A percentile compares a stretch with the other conserved stretches of the same genome.
phyloP scores from a whole-genome alignment of 2,113 vertebrate species.

The Cryptomyrus ogoouensis region DNA sequence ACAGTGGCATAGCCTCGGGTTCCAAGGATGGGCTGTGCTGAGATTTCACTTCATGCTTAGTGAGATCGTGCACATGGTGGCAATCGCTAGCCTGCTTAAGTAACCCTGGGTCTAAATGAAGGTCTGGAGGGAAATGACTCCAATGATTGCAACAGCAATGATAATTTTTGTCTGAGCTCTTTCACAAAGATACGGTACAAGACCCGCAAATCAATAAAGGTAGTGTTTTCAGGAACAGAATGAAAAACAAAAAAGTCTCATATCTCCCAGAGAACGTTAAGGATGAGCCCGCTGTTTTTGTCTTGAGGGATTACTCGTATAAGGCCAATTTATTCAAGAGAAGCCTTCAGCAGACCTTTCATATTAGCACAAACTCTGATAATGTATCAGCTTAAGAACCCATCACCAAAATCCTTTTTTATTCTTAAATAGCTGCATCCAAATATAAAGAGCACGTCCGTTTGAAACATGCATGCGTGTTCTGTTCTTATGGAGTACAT shows the following conservation, averaged over 20 bases:
- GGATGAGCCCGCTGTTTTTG: neutral
- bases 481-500: neutral
- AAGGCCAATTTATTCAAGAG: slow-evolving; percentile 24
- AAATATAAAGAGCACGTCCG: neutral
- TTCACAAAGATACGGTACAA: neutral
- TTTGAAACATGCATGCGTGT: neutral
- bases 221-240: neutral
- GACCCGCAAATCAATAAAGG: neutral
- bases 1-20: neutral
- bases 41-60: neutral
- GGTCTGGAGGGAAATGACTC: neutral
- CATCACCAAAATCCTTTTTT: slow-evolving; percentile 10
- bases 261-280: neutral
- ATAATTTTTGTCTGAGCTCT: neutral
- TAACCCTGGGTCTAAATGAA: neutral
- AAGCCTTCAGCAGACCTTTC: neutral
- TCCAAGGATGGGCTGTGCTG: neutral
- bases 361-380: slow-evolving; percentile 15
- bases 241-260: neutral
- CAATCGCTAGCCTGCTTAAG: neutral
- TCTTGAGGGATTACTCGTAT: slow-evolving; percentile 5
- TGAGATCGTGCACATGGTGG: neutral
- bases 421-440: slow-evolving; percentile 14
- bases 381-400: slow-evolving; percentile 18
- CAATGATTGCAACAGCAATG: neutral